Evolutionary conservation across 2,888 invertebrate species (phyloP).

Genomic region (Brachyptera risi): DNA sequence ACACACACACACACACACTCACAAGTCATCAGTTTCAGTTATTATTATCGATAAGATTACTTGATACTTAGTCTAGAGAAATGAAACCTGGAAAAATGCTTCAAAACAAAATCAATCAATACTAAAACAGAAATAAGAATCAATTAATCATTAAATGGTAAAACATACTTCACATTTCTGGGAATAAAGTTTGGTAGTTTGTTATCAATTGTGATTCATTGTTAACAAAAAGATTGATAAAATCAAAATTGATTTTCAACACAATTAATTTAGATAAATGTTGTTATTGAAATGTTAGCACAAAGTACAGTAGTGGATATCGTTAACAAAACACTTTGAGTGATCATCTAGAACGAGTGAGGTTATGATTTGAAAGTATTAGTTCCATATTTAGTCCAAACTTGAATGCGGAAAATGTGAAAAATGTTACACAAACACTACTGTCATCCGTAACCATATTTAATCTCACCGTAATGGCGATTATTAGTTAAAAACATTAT

Average conservation of each 20-base stretch:
- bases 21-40: no score
- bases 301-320: no score
- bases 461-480: no score
- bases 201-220: no score
- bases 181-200: no score
- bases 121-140: conserved; percentile 18
- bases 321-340: no score
- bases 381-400: background rate
- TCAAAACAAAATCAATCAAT: background rate
- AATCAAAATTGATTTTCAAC: no score
- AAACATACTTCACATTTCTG: conserved; percentile 3
- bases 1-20: conserved; percentile 8
- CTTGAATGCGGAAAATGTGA: background rate
- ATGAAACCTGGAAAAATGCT: conserved; percentile 6
- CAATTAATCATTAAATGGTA: background rate
- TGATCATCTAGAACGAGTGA: background rate
- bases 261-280: no score
- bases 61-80: background rate
- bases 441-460: no score
- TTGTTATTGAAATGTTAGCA: no score
- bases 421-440: background rate
- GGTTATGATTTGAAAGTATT: background rate
- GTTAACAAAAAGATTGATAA: no score
- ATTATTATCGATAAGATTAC: background rate
- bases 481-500: background rate